Evolutionary conservation across 2,888 invertebrate genomes (phyloP).

Genomic region (Amblyteles armatorius): DNA sequence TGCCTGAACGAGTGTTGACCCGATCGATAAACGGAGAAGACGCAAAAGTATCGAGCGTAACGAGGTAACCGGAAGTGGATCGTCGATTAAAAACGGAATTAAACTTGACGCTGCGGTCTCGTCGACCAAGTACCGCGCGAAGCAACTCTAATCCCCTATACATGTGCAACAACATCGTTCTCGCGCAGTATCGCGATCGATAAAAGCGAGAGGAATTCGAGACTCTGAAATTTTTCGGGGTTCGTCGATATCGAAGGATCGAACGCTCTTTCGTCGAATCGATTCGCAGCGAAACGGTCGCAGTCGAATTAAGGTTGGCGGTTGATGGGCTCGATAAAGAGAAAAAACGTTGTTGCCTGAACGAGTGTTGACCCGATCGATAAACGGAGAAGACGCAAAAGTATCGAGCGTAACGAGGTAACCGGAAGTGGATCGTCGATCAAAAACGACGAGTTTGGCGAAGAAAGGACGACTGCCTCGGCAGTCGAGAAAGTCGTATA

Average conservation of each 20-base stretch:
- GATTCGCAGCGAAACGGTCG: neutral
- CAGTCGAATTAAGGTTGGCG: neutral
- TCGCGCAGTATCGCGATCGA: neutral
- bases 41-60: neutral
- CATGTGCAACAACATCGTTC: neutral
- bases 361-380: neutral
- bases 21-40: neutral
- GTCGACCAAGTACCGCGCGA: too few relatives aligned
- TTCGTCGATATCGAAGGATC: neutral
- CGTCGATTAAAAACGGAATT: constrained; percentile 23
- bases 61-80: constrained; percentile 13
- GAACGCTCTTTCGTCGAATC: neutral
- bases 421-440: constrained; percentile 13
- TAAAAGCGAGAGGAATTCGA: neutral
- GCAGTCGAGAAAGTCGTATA: constrained; percentile 43
- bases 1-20: neutral
- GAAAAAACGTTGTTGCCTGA: neutral
- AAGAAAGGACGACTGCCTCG: constrained; percentile 46
- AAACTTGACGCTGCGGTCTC: too few relatives aligned
- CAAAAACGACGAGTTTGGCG: constrained; percentile 42
- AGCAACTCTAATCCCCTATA: too few relatives aligned
- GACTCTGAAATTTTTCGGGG: neutral
- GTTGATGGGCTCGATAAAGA: neutral
- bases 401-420: neutral
- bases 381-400: neutral